Base-by-base conservation (phyloP, 2,888 invertebrate genomes). In the Onthophagus sagittarius region DNA sequence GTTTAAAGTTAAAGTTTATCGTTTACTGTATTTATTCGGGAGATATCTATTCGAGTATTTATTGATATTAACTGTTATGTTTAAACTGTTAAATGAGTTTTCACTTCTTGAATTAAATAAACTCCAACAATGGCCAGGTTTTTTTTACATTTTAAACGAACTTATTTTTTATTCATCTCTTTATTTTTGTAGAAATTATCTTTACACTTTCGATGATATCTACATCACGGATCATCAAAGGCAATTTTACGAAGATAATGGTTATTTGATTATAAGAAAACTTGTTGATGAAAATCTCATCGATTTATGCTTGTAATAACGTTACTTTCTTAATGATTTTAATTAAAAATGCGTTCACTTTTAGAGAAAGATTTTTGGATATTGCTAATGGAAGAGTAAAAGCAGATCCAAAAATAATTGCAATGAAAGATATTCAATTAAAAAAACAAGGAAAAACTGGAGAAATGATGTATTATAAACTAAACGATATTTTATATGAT, bases 201-300 rank as follows among this genome's bases (percentile, higher is more conserved):
- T 79, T 70, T 87, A 84, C 78, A 86, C 86, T 1, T 75, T 83
- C 62, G 82, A 84, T 75, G 83, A 82, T 75, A 79, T 85, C 72
- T 79, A 81, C 0, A 79, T 93, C 9, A 89, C 89, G 0, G 79
- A 83, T 0, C 88, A 88, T 39, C 92, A 95, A 82, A 84, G 90
- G 33, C 81, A 87, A 72, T 95, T 93, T 82, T 96, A 95, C 81
- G 92, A 94, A 78, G 89, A 90, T 69, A 93, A 96, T 87, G 96
- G 96, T 0, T 96, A 89, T 81, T 80, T 96, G n/a, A 87, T 96
- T 0, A 88, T 96, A 70, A 91, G 89, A 73, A 89, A 90, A 70
- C 85, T 94, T n/a, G 88, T 95, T 13, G 87, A 90, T 11, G 86
- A 89, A 78, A 84, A 89, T 13, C 84, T 92, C 7, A 81, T 96